These are phyloP conservation scores for Aphidius colemani DNA, from an alignment of 2,888 invertebrate genomes.

Conservation along the genomic window DNA sequence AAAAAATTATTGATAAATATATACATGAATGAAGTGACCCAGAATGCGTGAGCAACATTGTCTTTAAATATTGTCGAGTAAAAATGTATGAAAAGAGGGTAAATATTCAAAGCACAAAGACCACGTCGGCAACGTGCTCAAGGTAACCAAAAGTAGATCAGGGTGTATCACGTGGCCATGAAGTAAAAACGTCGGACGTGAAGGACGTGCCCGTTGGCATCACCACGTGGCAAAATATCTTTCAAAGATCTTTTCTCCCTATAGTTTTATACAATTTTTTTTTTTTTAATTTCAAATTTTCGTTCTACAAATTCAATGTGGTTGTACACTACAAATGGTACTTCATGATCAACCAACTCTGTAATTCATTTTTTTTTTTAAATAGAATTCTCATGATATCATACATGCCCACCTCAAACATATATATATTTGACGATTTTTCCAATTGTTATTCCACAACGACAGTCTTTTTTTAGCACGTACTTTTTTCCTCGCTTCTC, in stretches of 20 bases:
- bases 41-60: slow-evolving; percentile 35
- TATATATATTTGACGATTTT: slow-evolving; percentile 45
- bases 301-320: not conserved
- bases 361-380: slow-evolving; percentile 21
- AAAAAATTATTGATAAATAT: too few species aligned
- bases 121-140: not conserved
- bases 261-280: slow-evolving; percentile 9
- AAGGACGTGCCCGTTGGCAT: slow-evolving; percentile 47
- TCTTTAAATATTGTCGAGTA: slow-evolving; percentile 18
- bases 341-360: slow-evolving; percentile 34
- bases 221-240: slow-evolving; percentile 36
- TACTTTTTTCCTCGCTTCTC: slow-evolving; percentile 34
- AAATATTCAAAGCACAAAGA: not conserved
- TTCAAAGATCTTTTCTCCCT: slow-evolving; percentile 24
- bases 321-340: slow-evolving; percentile 22
- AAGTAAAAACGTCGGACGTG: slow-evolving; percentile 21
- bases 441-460: slow-evolving; percentile 54
- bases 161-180: slow-evolving; percentile 27
- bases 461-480: slow-evolving; percentile 43
- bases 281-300: slow-evolving; percentile 5
- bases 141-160: slow-evolving; percentile 10
- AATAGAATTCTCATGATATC: slow-evolving; percentile 17
- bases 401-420: slow-evolving; percentile 31
- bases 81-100: slow-evolving; percentile 9
- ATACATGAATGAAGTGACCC: slow-evolving; percentile 27